Conservation (phyloP, 2,888 invertebrate species). For the Caenorhabditis uteleia region DNA sequence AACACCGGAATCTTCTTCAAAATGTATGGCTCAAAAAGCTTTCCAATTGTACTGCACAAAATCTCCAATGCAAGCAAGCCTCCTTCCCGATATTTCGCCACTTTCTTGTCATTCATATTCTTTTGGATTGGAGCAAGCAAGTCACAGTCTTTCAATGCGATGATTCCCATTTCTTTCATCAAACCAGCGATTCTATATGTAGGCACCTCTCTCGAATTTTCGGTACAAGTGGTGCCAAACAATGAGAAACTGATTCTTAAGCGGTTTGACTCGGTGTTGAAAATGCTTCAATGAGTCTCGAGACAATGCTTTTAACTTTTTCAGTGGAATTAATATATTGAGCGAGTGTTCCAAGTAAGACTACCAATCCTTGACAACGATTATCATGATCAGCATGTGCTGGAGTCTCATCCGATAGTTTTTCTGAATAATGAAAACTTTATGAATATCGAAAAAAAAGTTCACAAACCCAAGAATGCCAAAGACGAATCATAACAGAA, state of each 20-base stretch:
- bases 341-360: slow-evolving; percentile 96
- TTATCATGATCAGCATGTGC: slow-evolving; percentile 78
- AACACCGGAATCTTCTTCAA: slow-evolving; percentile 89
- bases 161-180: slow-evolving; percentile 94
- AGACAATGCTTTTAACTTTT: slow-evolving; percentile 81
- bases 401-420: slow-evolving; percentile 60
- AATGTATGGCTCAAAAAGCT: slow-evolving; percentile 97
- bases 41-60: slow-evolving; percentile 83
- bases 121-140: slow-evolving; percentile 84
- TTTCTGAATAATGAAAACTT: slow-evolving; percentile 19
- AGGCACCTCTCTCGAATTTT: slow-evolving; percentile 91
- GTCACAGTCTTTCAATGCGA: slow-evolving; percentile 89
- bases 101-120: slow-evolving; percentile 90
- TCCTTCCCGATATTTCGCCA: slow-evolving; percentile 87
- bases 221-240: slow-evolving; percentile 89
- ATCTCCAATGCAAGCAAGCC: slow-evolving; percentile 97
- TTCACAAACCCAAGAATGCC: slow-evolving; percentile 64
- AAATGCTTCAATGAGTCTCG: slow-evolving; percentile 85
- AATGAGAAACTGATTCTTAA: slow-evolving; percentile 95
- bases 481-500: slow-evolving; percentile 71
- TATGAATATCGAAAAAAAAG: neutral
- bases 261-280: slow-evolving; percentile 96
- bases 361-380: slow-evolving; percentile 89
- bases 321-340: slow-evolving; percentile 74
- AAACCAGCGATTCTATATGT: slow-evolving; percentile 88